Evolutionary conservation across 2,888 invertebrate genomes (phyloP).

Genomic region (Cartodere bifasciata): DNA sequence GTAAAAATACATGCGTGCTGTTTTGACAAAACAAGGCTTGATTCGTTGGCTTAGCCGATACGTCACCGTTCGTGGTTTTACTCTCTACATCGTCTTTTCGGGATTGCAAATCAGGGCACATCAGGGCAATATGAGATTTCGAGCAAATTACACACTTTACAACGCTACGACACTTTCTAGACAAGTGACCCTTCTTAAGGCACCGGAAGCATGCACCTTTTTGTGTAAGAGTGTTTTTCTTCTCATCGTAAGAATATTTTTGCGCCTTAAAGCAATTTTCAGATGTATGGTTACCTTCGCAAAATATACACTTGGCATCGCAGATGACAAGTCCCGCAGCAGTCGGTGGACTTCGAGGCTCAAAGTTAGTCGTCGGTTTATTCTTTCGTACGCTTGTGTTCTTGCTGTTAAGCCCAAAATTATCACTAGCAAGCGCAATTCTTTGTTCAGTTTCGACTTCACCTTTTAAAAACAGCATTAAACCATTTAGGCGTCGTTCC

Average conservation of each 20-base stretch:
- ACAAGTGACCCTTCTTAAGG: slow-evolving; percentile 2
- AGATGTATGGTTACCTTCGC: too few relatives aligned
- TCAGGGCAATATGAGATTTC: slow-evolving; percentile 2
- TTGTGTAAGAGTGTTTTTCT: too few relatives aligned
- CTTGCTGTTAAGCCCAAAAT: slow-evolving; percentile 2
- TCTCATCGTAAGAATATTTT: too few relatives aligned
- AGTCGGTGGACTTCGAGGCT: slow-evolving; percentile 8
- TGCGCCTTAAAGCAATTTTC: too few relatives aligned
- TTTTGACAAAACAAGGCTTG: too few relatives aligned
- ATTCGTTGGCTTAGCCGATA: too few relatives aligned
- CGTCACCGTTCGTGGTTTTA: too few relatives aligned
- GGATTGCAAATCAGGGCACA: too few relatives aligned
- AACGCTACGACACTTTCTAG: slow-evolving; percentile 4
- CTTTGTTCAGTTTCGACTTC: slow-evolving; percentile 5
- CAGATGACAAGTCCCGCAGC: slow-evolving; percentile 12
- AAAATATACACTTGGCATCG: slow-evolving; percentile 10
- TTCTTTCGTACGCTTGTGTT: background rate
- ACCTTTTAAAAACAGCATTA: slow-evolving; percentile 2
- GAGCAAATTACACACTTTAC: slow-evolving; percentile 5
- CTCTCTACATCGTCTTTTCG: too few relatives aligned
- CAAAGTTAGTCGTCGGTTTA: too few relatives aligned
- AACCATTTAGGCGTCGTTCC: slow-evolving; percentile 2
- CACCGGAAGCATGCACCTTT: too few relatives aligned
- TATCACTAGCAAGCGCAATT: slow-evolving; percentile 1
- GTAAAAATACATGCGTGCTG: too few relatives aligned